These are phyloP conservation scores for Bombus haemorrhoidalis DNA, from an alignment of 1,140 invertebrate species.

Conservation along the genomic window DNA sequence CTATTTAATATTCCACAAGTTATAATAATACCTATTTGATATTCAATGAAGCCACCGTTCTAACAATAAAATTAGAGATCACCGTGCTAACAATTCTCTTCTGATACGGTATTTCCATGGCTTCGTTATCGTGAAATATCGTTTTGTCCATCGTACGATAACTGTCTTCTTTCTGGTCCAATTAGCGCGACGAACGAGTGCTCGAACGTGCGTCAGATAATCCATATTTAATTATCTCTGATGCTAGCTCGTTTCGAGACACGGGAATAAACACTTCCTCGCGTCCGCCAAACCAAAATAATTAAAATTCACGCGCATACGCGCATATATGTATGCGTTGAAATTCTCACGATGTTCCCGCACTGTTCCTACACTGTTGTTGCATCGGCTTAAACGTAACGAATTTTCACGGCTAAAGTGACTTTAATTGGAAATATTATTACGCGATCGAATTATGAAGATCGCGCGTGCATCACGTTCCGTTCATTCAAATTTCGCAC, in stretches of 20 bases:
- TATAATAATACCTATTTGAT: background rate
- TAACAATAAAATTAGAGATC: background rate
- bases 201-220: constrained; percentile 54
- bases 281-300: constrained; percentile 49
- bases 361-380: no score
- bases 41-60: background rate
- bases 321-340: background rate
- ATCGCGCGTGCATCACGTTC: no score
- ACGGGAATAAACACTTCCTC: background rate
- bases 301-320: constrained; percentile 43
- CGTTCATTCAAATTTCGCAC: no score
- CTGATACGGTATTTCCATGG: background rate
- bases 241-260: background rate
- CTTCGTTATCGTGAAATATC: constrained; percentile 56
- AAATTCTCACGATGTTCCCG: background rate
- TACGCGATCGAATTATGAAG: background rate
- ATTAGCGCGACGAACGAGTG: constrained; percentile 49
- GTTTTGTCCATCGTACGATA: constrained; percentile 28
- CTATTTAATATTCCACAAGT: background rate
- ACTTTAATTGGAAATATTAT: constrained; percentile 26
- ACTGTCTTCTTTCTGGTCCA: constrained; percentile 56
- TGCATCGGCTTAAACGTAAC: background rate
- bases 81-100: background rate
- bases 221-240: constrained; percentile 71
- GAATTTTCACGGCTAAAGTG: constrained; percentile 16